Conservation (phyloP, 1,140 invertebrate species). For the Drosophila parvula region DNA sequence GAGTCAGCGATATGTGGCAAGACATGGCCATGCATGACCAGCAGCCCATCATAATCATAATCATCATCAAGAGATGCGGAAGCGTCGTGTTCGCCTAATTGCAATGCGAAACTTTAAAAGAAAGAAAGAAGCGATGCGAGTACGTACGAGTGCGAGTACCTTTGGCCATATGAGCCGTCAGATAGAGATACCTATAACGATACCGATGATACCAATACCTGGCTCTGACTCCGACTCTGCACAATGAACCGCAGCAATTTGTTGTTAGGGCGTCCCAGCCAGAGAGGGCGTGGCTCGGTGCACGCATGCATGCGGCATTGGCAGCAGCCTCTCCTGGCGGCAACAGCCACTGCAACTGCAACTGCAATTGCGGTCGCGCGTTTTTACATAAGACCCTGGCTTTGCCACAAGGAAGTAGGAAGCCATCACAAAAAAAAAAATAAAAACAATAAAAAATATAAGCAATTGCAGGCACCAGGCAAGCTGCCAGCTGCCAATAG, state of each 20-base stretch:
- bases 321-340: constrained; percentile 14
- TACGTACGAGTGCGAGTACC: constrained; percentile 8
- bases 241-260: constrained; percentile 52
- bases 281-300: constrained; percentile 56
- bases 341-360: constrained; percentile 4
- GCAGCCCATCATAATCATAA: constrained; percentile 47
- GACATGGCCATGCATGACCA: constrained; percentile 30
- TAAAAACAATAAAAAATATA: constrained; percentile 1
- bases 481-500: neutral
- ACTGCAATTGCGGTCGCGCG: constrained; percentile 11
- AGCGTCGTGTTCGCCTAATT: constrained; percentile 35
- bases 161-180: constrained; percentile 56
- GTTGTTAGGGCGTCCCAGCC: constrained; percentile 3
- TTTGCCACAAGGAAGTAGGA: constrained; percentile 46
- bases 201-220: constrained; percentile 5
- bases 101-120: constrained; percentile 60
- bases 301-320: constrained; percentile 64
- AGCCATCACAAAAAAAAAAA: neutral
- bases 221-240: constrained; percentile 23
- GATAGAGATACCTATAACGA: constrained; percentile 4
- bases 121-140: constrained; percentile 18
- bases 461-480: neutral
- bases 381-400: constrained; percentile 43
- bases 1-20: neutral
- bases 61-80: constrained; percentile 43